Percentiles rank a stretch among this genome's conserved stretches.
Evolutionary conservation across 2,797 vertebrate species (phyloP).

Genomic region (Yasuhikotakia modesta): DNA sequence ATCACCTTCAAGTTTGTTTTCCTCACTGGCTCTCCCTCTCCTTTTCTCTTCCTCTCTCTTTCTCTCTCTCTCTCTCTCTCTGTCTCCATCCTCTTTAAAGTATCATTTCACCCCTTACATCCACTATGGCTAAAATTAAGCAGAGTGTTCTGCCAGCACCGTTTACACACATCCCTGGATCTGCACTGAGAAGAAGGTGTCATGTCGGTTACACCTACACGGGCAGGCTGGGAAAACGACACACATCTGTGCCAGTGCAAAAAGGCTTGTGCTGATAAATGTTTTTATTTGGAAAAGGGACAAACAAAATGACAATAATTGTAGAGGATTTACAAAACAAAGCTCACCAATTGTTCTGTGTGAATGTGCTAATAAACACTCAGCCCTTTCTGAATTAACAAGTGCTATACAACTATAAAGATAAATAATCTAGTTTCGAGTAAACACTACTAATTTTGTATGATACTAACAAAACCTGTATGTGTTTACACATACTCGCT

Average conservation of each 20-base stretch:
- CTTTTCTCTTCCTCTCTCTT: slow-evolving; percentile 53
- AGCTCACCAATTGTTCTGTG: slow-evolving; percentile 59
- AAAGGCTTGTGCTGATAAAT: slow-evolving; percentile 39
- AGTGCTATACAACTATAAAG: slow-evolving; percentile 65
- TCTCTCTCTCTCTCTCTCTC: slow-evolving; percentile 50
- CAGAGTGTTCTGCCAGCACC: slow-evolving; percentile 74
- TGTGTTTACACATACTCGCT: slow-evolving; percentile 21
- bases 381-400: slow-evolving; percentile 67
- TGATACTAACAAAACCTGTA: not conserved
- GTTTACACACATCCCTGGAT: slow-evolving; percentile 72
- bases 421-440: slow-evolving; percentile 55
- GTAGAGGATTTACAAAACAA: slow-evolving; percentile 24
- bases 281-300: slow-evolving; percentile 39
- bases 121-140: slow-evolving; percentile 79
- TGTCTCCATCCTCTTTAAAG: slow-evolving; percentile 72
- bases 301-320: too few species aligned
- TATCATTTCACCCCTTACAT: slow-evolving; percentile 66
- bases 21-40: slow-evolving; percentile 58
- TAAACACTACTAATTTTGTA: slow-evolving; percentile 48
- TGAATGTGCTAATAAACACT: slow-evolving; percentile 73
- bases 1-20: slow-evolving; percentile 75
- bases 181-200: slow-evolving; percentile 56
- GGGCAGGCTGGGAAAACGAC: slow-evolving; percentile 37
- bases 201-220: slow-evolving; percentile 52
- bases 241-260: slow-evolving; percentile 49